These are phyloP conservation scores for Euglossa dilemma DNA, from an alignment of 1,140 invertebrate genomes.

Conservation along the genomic window DNA sequence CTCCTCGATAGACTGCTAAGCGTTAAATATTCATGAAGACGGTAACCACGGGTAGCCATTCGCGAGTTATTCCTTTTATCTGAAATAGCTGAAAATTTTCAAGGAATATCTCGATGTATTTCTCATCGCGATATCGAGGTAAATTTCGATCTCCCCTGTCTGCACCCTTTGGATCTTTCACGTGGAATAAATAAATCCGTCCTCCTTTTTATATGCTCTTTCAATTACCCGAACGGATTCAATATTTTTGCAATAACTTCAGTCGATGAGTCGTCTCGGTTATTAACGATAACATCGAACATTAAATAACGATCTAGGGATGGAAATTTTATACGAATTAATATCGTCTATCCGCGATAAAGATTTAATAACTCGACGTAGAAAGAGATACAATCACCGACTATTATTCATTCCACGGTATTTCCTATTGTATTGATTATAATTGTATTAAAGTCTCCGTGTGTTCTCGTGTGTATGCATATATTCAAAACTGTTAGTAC, in stretches of 20 bases:
- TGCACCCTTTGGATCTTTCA: no score
- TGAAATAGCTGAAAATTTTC: constrained; percentile 22
- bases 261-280: no score
- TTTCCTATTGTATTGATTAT: background rate
- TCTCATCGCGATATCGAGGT: background rate
- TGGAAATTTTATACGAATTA: no score
- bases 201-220: no score
- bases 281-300: no score
- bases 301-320: background rate
- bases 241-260: no score
- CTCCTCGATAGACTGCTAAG: background rate
- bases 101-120: background rate
- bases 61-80: background rate
- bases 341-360: no score
- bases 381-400: no score
- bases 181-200: no score
- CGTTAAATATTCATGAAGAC: constrained; percentile 45
- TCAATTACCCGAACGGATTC: no score
- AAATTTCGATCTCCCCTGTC: background rate
- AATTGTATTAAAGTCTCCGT: background rate
- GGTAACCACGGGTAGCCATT: background rate
- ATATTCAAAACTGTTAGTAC: background rate
- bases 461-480: background rate
- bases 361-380: no score
- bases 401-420: no score